Base-by-base conservation (phyloP, 2,113 vertebrate species). In the Etia nguti region DNA sequence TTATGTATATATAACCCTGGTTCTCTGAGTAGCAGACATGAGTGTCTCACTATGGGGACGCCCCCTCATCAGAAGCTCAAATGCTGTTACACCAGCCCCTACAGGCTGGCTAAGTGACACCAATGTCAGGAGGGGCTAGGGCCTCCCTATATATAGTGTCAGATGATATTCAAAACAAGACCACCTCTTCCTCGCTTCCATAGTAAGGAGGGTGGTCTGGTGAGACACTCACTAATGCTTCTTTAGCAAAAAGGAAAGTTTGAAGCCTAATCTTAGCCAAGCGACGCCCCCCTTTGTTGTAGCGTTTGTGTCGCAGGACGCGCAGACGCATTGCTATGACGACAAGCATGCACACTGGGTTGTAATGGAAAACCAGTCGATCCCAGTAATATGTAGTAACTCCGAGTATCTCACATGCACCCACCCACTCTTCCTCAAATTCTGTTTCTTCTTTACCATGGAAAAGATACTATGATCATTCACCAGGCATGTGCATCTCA, bases 401-500 rank as follows among this genome's bases (percentile, higher is more conserved):
- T 34, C 4, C 6, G 29, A 31, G 56, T 29, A 16, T 59, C 26
- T 2, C 0, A 59, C 57, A 31, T 1, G 15, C 13, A 16, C 1
- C 26, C 26, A 5, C 24, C 3, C 56, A 9, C 24, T 29, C 57
- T 31, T 18, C 26, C 31, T 31, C 31, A 6, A 6, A 6, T 6
- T 31, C 31, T 31, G 34, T 8, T 36, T 36, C 26, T 4, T 0
- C 57, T 18, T 31, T 31, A 10, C 57, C 8, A 18, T 2, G 57
- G 26, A 60, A 60, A 31, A 15, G 5, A 10, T 18, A 4, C 15
- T 31, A 4, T 29, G 0, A 2, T 57, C 24, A 29, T 26, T n/a
- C n/a, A n/a, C n/a, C n/a, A n/a, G n/a, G 55, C 7, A 13, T 26
- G 3, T 26, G 55, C 2, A 6, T 57, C 24, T 0, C 11, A 56